Conservation (phyloP, 2,797 vertebrate genomes). For the Microctenopoma lineatum region DNA sequence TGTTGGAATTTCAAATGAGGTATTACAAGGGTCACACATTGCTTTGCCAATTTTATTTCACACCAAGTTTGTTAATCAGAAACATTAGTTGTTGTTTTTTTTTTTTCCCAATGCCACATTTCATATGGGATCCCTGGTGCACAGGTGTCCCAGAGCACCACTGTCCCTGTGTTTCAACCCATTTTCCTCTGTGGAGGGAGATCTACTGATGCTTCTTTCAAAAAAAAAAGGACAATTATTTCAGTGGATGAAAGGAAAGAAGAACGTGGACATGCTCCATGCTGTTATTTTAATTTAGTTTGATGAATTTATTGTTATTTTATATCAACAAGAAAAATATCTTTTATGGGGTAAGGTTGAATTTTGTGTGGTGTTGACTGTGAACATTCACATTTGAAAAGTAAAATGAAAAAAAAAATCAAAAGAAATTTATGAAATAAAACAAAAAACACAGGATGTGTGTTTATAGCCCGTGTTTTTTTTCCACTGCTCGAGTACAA, state of each 20-base stretch:
- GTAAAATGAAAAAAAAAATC: constrained; percentile 78
- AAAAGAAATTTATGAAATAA: constrained; percentile 85
- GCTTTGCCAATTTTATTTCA: constrained; percentile 68
- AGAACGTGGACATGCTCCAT: constrained; percentile 79
- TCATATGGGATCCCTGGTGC: constrained; percentile 61
- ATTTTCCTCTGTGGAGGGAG: constrained; percentile 48
- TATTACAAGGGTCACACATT: constrained; percentile 74
- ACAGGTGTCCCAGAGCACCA: constrained; percentile 56
- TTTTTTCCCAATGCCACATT: constrained; percentile 53
- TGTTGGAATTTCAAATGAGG: constrained; percentile 75
- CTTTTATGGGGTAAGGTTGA: constrained; percentile 83
- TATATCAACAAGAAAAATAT: constrained; percentile 82
- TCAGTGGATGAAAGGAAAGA: constrained; percentile 69
- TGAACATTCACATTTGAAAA: constrained; percentile 87
- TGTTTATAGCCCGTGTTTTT: constrained; percentile 58
- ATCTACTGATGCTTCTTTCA: constrained; percentile 71
- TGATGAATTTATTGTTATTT: constrained; percentile 85
- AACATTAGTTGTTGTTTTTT: constrained; percentile 55
- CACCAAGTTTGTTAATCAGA: constrained; percentile 50
- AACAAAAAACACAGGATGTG: constrained; percentile 74
- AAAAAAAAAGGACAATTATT: constrained; percentile 71
- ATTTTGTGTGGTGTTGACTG: constrained; percentile 85
- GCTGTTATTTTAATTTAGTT: constrained; percentile 87
- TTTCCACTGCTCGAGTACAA: constrained; percentile 21
- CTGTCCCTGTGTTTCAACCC: constrained; percentile 72